These are phyloP conservation scores for Aurelia sp. DNA, from an alignment of 30 jellyfish, hydroid and myxozoan species.

Conservation along the genomic window DNA sequence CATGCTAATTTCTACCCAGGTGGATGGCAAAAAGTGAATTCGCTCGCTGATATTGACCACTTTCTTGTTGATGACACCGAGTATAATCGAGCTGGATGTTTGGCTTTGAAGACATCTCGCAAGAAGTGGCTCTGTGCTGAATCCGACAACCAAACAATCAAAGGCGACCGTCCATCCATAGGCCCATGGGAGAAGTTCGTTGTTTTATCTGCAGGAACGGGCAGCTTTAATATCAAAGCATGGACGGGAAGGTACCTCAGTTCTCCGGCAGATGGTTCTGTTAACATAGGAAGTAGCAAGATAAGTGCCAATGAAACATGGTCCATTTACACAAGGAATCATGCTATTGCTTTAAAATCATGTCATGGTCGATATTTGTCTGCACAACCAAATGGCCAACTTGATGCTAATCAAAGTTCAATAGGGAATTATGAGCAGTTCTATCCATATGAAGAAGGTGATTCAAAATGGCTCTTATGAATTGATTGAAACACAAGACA, in stretches of 20 bases:
- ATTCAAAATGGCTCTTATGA: background rate
- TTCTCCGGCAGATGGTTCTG: slow-evolving; percentile 30
- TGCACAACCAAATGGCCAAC: slow-evolving; percentile 45
- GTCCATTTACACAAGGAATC: slow-evolving; percentile 41
- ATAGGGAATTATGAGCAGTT: slow-evolving; percentile 48
- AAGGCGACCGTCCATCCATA: slow-evolving; percentile 36
- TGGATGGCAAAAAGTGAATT: slow-evolving; percentile 41
- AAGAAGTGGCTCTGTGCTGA: slow-evolving; percentile 59
- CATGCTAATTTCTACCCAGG: background rate
- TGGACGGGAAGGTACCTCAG: slow-evolving; percentile 47
- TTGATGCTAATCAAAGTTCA: slow-evolving; percentile 16
- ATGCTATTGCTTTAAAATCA: slow-evolving; percentile 47
- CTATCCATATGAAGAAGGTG: slow-evolving; percentile 33
- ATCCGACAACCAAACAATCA: slow-evolving; percentile 46
- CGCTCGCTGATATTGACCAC: slow-evolving; percentile 45
- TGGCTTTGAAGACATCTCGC: slow-evolving; percentile 49
- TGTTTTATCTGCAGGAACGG: slow-evolving; percentile 12
- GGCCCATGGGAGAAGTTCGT: slow-evolving; percentile 62
- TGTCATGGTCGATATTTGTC: slow-evolving; percentile 43
- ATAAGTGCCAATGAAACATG: slow-evolving; percentile 39
- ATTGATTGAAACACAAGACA: too few relatives aligned
- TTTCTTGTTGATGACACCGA: slow-evolving; percentile 58
- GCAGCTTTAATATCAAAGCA: slow-evolving; percentile 32
- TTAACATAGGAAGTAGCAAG: slow-evolving; percentile 27
- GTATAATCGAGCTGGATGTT: slow-evolving; percentile 48